Percentiles rank a stretch among this genome's conserved stretches.
Conservation (phyloP, 2,888 invertebrate species). For the Caenorhabditis sulstoni region DNA sequence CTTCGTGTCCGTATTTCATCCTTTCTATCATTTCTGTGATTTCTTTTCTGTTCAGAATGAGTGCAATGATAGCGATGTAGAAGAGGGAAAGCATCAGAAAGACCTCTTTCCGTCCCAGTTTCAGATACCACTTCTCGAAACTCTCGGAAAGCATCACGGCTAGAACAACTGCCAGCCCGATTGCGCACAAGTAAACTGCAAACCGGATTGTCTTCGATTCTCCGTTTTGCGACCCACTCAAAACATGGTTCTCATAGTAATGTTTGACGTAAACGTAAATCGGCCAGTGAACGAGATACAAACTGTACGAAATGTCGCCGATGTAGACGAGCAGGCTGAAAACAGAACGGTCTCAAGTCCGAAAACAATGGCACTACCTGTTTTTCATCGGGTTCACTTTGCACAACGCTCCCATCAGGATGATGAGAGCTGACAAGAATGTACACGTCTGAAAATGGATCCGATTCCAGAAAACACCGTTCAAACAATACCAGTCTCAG, state of each 20-base stretch:
- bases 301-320: constrained; percentile 64
- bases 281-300: constrained; percentile 67
- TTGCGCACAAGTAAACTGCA: constrained; percentile 49
- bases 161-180: constrained; percentile 29
- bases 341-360: neutral
- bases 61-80: constrained; percentile 27
- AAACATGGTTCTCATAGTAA: constrained; percentile 39
- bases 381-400: constrained; percentile 35
- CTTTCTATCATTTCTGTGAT: constrained; percentile 18
- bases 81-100: constrained; percentile 36
- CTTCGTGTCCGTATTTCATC: constrained; percentile 42
- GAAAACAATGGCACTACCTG: neutral
- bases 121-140: constrained; percentile 63
- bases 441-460: constrained; percentile 41
- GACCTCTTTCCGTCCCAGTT: constrained; percentile 20
- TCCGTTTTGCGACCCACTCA: constrained; percentile 9
- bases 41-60: constrained; percentile 17
- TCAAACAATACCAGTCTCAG: constrained; percentile 32
- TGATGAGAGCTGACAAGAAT: constrained; percentile 22
- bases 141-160: constrained; percentile 48
- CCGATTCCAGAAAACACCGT: too few species aligned
- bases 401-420: constrained; percentile 27
- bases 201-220: constrained; percentile 1
- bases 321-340: constrained; percentile 56
- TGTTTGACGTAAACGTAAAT: constrained; percentile 60